Percentiles rank a stretch among this genome's conserved stretches.
These are phyloP conservation scores for Lochmaea crataegi DNA, from an alignment of 2,888 invertebrate genomes.

Conservation along the genomic window DNA sequence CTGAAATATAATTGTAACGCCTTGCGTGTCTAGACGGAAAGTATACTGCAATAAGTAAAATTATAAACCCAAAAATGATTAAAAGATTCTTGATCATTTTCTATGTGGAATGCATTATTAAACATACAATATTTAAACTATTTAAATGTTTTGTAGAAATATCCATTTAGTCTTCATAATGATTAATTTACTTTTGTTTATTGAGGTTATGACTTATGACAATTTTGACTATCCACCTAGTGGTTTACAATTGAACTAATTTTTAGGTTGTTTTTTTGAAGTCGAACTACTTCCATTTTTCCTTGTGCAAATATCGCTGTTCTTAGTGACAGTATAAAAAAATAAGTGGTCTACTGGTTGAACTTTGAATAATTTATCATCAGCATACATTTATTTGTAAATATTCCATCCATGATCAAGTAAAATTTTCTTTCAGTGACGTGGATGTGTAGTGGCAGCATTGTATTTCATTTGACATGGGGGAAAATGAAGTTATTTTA, in stretches of 20 bases:
- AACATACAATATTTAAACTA: too few species aligned
- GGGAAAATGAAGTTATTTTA: slow-evolving; percentile 37
- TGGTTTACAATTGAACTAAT: not conserved
- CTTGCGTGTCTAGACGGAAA: slow-evolving; percentile 61
- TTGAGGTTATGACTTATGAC: slow-evolving; percentile 17
- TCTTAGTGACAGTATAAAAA: not conserved
- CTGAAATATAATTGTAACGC: slow-evolving; percentile 58
- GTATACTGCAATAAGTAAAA: slow-evolving; percentile 56
- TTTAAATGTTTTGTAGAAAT: not conserved
- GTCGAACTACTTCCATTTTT: not conserved
- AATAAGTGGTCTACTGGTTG: not conserved
- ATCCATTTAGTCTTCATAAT: not conserved
- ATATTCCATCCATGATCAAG: too few species aligned
- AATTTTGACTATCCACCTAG: not conserved
- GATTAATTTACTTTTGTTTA: slow-evolving; percentile 11
- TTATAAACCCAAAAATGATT: slow-evolving; percentile 45
- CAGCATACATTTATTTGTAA: too few species aligned
- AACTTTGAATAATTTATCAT: too few species aligned
- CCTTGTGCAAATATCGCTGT: not conserved
- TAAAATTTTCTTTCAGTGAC: not conserved
- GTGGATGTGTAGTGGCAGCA: not conserved
- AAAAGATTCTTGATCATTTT: slow-evolving; percentile 50
- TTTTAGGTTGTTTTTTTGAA: not conserved
- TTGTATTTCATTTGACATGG: slow-evolving; percentile 29
- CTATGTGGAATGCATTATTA: slow-evolving; percentile 1